These are phyloP conservation scores for Sinocyclocheilus anophthalmus DNA, from an alignment of 2,113 vertebrate genomes.

Conservation along the genomic window DNA sequence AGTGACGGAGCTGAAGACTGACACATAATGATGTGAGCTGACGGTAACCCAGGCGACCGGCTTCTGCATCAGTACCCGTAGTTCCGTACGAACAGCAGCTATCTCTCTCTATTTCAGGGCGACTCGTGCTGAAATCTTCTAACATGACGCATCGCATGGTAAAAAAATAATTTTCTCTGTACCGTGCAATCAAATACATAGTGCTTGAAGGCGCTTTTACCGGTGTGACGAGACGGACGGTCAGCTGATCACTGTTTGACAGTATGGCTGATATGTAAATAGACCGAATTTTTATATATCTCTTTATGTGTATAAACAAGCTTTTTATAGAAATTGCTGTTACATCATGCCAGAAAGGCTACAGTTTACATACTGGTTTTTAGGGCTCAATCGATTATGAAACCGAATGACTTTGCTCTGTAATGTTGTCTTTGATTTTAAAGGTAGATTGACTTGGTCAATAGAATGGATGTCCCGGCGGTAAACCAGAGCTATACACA, in stretches of 20 bases:
- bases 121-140: neutral
- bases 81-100: neutral
- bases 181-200: neutral
- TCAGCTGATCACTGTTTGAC: slow-evolving; percentile 15
- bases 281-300: neutral
- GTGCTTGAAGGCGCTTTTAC: neutral
- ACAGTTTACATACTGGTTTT: neutral
- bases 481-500: slow-evolving; percentile 61
- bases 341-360: neutral
- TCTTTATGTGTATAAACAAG: neutral
- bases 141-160: neutral
- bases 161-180: neutral
- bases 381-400: neutral
- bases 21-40: neutral
- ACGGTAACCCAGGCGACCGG: neutral
- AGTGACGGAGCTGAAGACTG: neutral
- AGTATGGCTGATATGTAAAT: neutral
- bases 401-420: neutral
- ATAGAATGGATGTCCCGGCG: slow-evolving; percentile 67
- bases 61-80: neutral
- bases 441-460: slow-evolving; percentile 11
- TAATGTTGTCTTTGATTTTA: neutral
- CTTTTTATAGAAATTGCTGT: neutral
- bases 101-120: neutral
- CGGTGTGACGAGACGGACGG: neutral